phyloP scores from a whole-genome alignment of 2,888 invertebrate species.

The Cyclophora albipunctata region DNA sequence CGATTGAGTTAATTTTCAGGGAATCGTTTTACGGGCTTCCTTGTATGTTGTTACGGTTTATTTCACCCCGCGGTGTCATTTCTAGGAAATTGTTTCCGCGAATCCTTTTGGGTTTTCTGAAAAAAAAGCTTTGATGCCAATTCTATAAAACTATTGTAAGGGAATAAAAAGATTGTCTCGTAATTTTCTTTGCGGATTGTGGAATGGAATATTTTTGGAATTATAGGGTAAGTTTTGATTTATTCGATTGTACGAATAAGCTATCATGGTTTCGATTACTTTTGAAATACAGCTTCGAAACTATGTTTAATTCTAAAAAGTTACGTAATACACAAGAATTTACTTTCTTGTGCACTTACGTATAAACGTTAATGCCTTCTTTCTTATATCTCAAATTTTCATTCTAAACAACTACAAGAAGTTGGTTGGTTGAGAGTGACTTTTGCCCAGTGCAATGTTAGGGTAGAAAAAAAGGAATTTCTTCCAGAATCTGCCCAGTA shows the following conservation, averaged over 20 bases:
- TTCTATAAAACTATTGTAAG: conserved; percentile 17
- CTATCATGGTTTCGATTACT: no score
- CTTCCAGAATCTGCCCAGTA: no score
- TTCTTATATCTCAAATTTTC: no score
- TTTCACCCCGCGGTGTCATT: conserved; percentile 66
- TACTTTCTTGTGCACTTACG: no score
- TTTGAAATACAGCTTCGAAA: no score
- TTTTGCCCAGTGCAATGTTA: no score
- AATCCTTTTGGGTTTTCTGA: conserved; percentile 44
- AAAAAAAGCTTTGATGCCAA: conserved; percentile 35
- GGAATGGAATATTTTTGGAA: not conserved
- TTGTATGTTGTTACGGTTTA: conserved; percentile 64
- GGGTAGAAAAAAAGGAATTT: no score
- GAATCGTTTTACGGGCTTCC: conserved; percentile 64
- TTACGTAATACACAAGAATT: no score
- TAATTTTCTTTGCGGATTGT: not conserved
- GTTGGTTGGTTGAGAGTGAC: no score
- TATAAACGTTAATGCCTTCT: no score
- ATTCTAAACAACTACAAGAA: no score
- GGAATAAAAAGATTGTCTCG: conserved; percentile 2
- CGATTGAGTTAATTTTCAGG: conserved; percentile 64
- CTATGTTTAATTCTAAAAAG: no score
- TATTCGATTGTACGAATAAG: conserved; percentile 1
- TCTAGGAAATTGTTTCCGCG: conserved; percentile 63
- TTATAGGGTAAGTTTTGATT: not conserved